phyloP scores from a whole-genome alignment of 2,888 invertebrate species.

The Neoscelio sp. region DNA sequence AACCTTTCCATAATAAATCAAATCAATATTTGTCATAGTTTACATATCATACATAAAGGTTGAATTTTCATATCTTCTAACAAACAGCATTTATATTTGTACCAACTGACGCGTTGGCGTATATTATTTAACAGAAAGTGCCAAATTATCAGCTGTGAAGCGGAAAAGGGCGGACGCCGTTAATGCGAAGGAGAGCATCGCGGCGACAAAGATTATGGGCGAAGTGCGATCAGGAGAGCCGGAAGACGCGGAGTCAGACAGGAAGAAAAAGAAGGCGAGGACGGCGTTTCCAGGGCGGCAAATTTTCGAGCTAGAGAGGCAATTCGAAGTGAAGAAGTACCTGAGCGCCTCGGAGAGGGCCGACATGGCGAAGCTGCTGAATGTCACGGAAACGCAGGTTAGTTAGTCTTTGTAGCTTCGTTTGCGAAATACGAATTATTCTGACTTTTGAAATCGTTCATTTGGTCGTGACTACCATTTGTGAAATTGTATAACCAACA shows the following conservation, averaged over 20 bases:
- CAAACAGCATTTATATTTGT: not conserved
- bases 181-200: conserved; percentile 74
- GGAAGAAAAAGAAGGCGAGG: conserved; percentile 93
- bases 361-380: conserved; percentile 96
- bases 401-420: conserved; percentile 67
- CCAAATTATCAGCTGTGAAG: conserved; percentile 73
- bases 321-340: conserved; percentile 98
- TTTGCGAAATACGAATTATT: conserved; percentile 19
- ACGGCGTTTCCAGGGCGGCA: conserved; percentile 98
- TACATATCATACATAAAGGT: too few relatives aligned
- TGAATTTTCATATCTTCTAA: too few relatives aligned
- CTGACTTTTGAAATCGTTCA: not conserved
- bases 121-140: conserved; percentile 69
- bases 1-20: too few relatives aligned
- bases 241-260: conserved; percentile 84
- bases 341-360: conserved; percentile 96
- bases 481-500: too few relatives aligned
- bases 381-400: conserved; percentile 98
- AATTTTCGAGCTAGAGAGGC: conserved; percentile 98
- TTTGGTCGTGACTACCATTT: too few relatives aligned
- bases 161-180: conserved; percentile 77
- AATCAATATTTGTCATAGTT: too few relatives aligned
- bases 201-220: conserved; percentile 72
- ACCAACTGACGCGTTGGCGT: conserved; percentile 3
- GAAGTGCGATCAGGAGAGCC: conserved; percentile 80